Evolutionary conservation across 1,140 invertebrate genomes (phyloP).

Genomic region (Drosophila nebulosa): DNA sequence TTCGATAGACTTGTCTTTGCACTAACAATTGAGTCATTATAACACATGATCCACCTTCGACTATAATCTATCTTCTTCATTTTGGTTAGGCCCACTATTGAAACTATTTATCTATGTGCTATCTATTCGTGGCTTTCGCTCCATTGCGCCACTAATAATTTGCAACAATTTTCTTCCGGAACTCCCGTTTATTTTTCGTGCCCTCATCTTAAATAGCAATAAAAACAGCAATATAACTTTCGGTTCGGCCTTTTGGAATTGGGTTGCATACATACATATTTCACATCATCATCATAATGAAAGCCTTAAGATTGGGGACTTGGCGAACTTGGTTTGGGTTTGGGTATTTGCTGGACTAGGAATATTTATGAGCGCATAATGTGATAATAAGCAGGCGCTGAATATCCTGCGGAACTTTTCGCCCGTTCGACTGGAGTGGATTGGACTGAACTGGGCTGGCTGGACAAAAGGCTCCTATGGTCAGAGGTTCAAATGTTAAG

Average conservation of each 20-base stretch:
- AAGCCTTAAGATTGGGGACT: constrained; percentile 34
- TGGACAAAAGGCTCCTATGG: constrained; percentile 6
- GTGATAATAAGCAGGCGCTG: constrained; percentile 76
- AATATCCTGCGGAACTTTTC: constrained; percentile 76
- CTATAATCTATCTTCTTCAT: neutral
- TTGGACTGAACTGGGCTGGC: neutral
- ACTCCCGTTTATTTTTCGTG: constrained; percentile 47
- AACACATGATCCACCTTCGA: neutral
- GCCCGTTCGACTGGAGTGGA: no score
- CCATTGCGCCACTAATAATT: constrained; percentile 37
- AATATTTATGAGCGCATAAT: constrained; percentile 74
- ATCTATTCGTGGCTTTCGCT: neutral
- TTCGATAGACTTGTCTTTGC: neutral
- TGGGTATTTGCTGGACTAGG: constrained; percentile 41
- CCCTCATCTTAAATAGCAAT: constrained; percentile 26
- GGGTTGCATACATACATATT: constrained; percentile 38
- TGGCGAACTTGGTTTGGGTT: neutral
- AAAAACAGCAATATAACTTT: constrained; percentile 60
- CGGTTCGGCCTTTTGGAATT: constrained; percentile 21
- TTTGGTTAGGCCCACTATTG: neutral
- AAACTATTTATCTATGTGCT: constrained; percentile 1
- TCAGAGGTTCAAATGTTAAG: constrained; percentile 71
- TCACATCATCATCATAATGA: constrained; percentile 44
- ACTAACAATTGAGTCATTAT: neutral
- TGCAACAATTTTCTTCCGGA: constrained; percentile 39